Percentiles rank a stretch among this genome's conserved stretches.
Evolutionary conservation across 2,888 invertebrate genomes (phyloP).

Genomic region (Microctonus hyperodae): DNA sequence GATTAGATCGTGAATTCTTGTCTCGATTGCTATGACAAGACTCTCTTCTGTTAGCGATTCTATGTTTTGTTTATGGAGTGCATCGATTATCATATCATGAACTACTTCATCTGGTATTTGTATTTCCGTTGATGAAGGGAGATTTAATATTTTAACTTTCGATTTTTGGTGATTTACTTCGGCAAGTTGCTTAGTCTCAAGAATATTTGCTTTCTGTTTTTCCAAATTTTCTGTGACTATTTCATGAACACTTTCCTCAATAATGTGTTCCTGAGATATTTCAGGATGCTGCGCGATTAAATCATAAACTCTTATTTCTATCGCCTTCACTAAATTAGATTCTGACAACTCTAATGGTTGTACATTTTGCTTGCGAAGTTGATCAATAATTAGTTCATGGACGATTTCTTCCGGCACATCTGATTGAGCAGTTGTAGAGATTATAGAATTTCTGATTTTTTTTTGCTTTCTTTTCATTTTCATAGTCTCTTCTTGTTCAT

Average conservation of each 20-base stretch:
- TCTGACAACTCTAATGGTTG: background rate
- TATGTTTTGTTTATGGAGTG: conserved; percentile 24
- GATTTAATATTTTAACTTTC: conserved; percentile 2
- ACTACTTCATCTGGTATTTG: conserved; percentile 27
- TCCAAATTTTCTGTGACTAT: conserved; percentile 51
- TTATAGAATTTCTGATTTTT: conserved; percentile 25
- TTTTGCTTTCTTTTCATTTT: conserved; percentile 22
- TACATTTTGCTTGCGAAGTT: conserved; percentile 21
- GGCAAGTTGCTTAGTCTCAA: background rate
- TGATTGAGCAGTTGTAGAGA: conserved; percentile 9
- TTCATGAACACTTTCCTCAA: conserved; percentile 17
- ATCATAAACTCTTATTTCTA: conserved; percentile 10
- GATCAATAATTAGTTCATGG: conserved; percentile 20
- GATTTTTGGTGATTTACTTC: conserved; percentile 10
- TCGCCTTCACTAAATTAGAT: background rate
- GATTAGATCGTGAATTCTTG: conserved; percentile 8
- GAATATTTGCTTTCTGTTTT: conserved; percentile 50
- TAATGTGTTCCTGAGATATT: background rate
- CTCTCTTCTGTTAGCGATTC: conserved; percentile 8
- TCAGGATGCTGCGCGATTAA: conserved; percentile 16
- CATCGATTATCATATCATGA: conserved; percentile 30
- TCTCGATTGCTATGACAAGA: conserved; percentile 4
- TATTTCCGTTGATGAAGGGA: conserved; percentile 9
- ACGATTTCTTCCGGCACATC: conserved; percentile 32
- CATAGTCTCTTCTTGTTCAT: conserved; percentile 31